Percentiles rank a stretch among this genome's conserved stretches.
phyloP scores from a whole-genome alignment of 2,888 invertebrate species.

The Piscicola geometra region DNA sequence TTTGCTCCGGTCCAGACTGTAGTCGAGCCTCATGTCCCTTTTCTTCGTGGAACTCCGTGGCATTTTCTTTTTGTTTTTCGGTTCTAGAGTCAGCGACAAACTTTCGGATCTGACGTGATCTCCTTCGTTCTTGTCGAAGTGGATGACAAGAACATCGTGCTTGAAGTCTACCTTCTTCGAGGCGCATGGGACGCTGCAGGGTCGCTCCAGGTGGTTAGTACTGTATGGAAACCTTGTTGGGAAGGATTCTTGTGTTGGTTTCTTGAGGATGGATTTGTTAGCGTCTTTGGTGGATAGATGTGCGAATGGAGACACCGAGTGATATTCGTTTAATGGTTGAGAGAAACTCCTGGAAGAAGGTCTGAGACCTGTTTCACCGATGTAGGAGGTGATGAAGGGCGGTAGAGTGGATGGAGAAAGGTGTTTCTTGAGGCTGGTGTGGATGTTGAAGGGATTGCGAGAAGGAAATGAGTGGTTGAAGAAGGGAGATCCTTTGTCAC shows the following conservation, averaged over 20 bases:
- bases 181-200: conserved; percentile 8
- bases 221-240: background rate
- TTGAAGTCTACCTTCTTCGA: conserved; percentile 35
- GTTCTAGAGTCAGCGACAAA: conserved; percentile 30
- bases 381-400: too few species aligned
- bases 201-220: conserved; percentile 19
- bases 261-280: background rate
- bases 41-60: background rate
- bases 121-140: conserved; percentile 36
- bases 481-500: too few species aligned
- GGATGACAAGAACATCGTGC: conserved; percentile 33
- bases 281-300: background rate
- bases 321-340: background rate
- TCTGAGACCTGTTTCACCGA: background rate
- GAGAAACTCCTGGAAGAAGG: conserved; percentile 1
- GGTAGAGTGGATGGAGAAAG: background rate
- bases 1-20: conserved; percentile 1
- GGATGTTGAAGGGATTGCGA: too few species aligned
- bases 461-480: too few species aligned
- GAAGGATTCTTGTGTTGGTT: background rate
- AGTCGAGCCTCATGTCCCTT: background rate
- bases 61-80: conserved; percentile 33
- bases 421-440: background rate
- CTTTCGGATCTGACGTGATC: conserved; percentile 35
- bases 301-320: background rate